phyloP scores from a whole-genome alignment of 2,888 invertebrate species.

The Lasioglossum calceatum region DNA sequence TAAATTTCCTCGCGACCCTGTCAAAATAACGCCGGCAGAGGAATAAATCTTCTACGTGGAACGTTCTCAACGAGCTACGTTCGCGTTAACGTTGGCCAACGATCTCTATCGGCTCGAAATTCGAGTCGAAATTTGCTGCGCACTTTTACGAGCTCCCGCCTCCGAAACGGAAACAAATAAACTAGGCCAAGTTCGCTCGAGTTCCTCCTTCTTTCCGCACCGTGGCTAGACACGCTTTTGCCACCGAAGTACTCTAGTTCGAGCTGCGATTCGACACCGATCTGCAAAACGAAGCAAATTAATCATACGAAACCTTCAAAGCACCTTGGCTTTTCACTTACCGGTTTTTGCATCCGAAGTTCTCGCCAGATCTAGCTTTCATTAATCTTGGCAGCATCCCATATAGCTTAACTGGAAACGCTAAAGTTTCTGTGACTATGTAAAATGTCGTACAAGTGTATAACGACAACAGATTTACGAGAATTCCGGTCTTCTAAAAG shows the following conservation, averaged over 20 bases:
- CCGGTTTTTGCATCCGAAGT: not conserved
- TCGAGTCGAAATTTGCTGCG: slow-evolving; percentile 73
- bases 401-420: not conserved
- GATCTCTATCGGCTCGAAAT: slow-evolving; percentile 65
- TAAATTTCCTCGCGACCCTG: slow-evolving; percentile 76
- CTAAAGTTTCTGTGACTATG: not conserved
- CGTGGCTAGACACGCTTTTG: not conserved
- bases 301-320: not conserved
- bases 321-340: not conserved
- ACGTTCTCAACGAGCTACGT: slow-evolving; percentile 41
- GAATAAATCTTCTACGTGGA: slow-evolving; percentile 64
- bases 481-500: not conserved
- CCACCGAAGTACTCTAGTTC: not conserved
- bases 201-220: not conserved
- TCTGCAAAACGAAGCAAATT: not conserved
- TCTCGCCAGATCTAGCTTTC: not conserved
- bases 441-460: not conserved
- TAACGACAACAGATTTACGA: not conserved
- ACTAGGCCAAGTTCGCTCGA: slow-evolving; percentile 4
- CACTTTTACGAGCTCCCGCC: slow-evolving; percentile 69
- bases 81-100: slow-evolving; percentile 33
- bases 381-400: not conserved
- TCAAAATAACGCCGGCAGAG: slow-evolving; percentile 74
- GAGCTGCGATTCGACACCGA: not conserved
- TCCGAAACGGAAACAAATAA: slow-evolving; percentile 2